phyloP scores from a whole-genome alignment of 2,797 vertebrate genomes.

The Intellagama lesueurii region DNA sequence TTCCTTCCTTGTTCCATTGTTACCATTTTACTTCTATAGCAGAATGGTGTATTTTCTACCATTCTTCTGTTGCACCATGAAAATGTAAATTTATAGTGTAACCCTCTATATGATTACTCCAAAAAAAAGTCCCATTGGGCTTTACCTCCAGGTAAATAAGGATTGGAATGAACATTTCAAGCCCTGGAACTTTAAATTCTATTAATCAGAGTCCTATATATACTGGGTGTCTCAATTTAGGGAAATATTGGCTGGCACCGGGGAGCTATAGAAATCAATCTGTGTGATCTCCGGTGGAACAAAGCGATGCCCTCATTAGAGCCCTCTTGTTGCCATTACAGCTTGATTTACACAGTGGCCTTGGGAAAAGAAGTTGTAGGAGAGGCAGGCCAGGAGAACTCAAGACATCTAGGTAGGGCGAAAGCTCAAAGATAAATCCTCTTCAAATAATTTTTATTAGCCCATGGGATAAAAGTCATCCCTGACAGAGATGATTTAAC shows the following conservation, averaged over 20 bases:
- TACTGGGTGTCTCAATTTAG: not conserved
- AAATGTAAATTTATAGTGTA: not conserved
- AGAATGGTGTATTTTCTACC: not conserved
- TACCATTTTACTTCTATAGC: not conserved
- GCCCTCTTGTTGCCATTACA: not conserved
- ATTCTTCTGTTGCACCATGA: not conserved
- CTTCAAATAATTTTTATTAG: constrained; percentile 42
- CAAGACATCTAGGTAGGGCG: not conserved
- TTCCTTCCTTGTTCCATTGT: not conserved
- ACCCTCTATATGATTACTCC: not conserved
- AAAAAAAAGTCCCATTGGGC: not conserved
- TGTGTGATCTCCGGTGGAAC: not conserved
- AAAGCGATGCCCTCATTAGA: not conserved
- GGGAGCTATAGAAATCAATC: not conserved
- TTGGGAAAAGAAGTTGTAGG: constrained; percentile 7
- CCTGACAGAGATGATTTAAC: constrained; percentile 3
- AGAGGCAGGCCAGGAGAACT: not conserved
- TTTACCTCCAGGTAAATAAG: not conserved
- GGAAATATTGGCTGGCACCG: not conserved
- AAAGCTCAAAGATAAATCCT: not conserved
- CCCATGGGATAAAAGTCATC: constrained; percentile 16
- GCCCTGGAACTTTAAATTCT: not conserved
- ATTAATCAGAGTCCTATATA: not conserved
- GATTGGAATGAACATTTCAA: not conserved
- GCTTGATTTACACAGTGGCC: constrained; percentile 8